These are phyloP conservation scores for Okamejei kenojei DNA, from an alignment of 2,797 vertebrate species.

Conservation along the genomic window DNA sequence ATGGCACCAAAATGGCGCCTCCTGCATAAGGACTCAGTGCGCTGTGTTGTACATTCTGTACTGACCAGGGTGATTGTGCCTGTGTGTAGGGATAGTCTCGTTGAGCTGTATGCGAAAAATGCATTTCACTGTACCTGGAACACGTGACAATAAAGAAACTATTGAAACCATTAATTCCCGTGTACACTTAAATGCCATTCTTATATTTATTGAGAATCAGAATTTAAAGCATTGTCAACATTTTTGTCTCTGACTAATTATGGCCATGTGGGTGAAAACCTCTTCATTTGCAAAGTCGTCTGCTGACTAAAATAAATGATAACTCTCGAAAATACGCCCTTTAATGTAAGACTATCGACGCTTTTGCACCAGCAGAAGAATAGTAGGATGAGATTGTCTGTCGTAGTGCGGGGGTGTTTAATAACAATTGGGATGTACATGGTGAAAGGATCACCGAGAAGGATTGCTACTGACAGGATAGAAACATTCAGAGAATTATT, in stretches of 20 bases:
- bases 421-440: not conserved
- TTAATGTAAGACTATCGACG: not conserved
- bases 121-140: no score
- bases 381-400: not conserved
- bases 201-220: not conserved
- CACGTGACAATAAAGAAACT: no score
- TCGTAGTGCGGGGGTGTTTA: not conserved
- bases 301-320: slow-evolving; percentile 8
- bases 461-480: not conserved
- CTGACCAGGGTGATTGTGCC: no score
- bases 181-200: not conserved
- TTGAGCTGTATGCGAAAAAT: no score
- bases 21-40: no score
- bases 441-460: not conserved
- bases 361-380: not conserved
- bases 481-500: not conserved
- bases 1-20: no score
- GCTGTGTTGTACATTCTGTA: no score
- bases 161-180: no score
- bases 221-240: not conserved
- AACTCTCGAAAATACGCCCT: slow-evolving; percentile 16
- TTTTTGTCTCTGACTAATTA: not conserved
- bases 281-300: slow-evolving; percentile 6
- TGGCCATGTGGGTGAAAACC: not conserved
- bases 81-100: no score